Percentiles rank a stretch among this genome's conserved stretches.
Conservation (phyloP, 2,888 invertebrate genomes). For the Epicampocera succincta region DNA sequence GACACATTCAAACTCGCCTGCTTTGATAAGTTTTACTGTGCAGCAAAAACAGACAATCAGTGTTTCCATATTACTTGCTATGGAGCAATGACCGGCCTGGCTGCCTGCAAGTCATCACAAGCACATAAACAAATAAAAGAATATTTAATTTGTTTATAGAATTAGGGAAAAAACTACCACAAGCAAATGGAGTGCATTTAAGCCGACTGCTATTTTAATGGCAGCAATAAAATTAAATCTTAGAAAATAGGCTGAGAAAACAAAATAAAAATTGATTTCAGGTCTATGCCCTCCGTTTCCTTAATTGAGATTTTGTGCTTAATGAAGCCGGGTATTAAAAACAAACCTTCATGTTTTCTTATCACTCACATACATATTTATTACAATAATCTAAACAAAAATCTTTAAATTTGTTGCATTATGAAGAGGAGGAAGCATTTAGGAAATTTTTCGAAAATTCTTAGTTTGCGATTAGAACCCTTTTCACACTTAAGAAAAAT, state of each 20-base stretch:
- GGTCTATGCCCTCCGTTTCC: not conserved
- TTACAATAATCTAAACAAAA: conserved; percentile 16
- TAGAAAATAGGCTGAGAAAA: not conserved
- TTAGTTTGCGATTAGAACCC: too few species aligned
- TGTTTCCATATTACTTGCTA: conserved; percentile 3
- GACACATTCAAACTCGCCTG: not conserved
- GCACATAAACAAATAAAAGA: not conserved
- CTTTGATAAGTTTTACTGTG: conserved; percentile 3
- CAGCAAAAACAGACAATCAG: conserved; percentile 15
- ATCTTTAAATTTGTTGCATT: not conserved
- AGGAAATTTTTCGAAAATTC: too few species aligned
- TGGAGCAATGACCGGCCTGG: conserved; percentile 20
- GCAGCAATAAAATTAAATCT: conserved; percentile 6
- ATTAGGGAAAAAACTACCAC: not conserved
- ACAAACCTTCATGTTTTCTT: conserved; percentile 1
- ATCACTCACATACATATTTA: not conserved
- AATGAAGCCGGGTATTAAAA: not conserved
- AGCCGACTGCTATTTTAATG: not conserved
- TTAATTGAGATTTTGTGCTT: not conserved
- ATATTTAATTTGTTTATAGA: conserved; percentile 33
- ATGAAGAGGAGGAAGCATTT: too few species aligned
- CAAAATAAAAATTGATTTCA: not conserved
- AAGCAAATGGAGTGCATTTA: not conserved
- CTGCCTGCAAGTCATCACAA: conserved; percentile 23
- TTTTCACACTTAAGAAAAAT: too few species aligned